Evolutionary conservation across 1,140 invertebrate genomes (phyloP), one percentile per base, ranked within the genome.

Genomic region (Drosophila eugracilis): DNA sequence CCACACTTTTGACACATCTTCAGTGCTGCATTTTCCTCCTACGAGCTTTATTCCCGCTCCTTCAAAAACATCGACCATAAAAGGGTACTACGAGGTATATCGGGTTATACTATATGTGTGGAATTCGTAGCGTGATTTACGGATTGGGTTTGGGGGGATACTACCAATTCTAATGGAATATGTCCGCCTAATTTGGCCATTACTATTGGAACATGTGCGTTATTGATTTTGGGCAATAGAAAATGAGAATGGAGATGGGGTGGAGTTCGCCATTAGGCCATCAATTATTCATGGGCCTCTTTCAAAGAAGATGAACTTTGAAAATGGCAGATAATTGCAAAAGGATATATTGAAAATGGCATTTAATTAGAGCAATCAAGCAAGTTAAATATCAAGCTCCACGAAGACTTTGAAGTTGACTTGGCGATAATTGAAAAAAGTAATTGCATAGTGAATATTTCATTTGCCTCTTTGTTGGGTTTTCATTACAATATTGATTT

Each of bases 1-100:
- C 78, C 74, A 83, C 83, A 89, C 78, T 41, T 83, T 83, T 83
- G 83, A 88, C 83, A 86, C 83, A 88, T 86, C 83, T 86, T 88
- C 81, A 67, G 71, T 45, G 47, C 58, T 81, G 81, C 77, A 69
- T 76, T 80, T 80, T 34, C 83, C 81, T 88, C 81, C 81, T 88
- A 86, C 81, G 74, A 86, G 78, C 78, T 83, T 76, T 81, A 65
- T 81, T 55, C 49, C 49, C 55, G 55, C 55, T 55, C 55, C 55
- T 59, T 50, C 21, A 28, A 50, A 45, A 59, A 41, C 36, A 45
- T n/a, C 58, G 28, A 4, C 55, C 37, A 67, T 22, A 67, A 34
- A 42, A 36, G 59, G 63, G 63, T 67, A 67, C 15, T 17, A 14
- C 36, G 7, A 37, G 59, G 59, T 60, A 62, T 62, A 39, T 62